Conservation (phyloP, 2,888 invertebrate genomes). For the Epiperipatus broadwayi region DNA sequence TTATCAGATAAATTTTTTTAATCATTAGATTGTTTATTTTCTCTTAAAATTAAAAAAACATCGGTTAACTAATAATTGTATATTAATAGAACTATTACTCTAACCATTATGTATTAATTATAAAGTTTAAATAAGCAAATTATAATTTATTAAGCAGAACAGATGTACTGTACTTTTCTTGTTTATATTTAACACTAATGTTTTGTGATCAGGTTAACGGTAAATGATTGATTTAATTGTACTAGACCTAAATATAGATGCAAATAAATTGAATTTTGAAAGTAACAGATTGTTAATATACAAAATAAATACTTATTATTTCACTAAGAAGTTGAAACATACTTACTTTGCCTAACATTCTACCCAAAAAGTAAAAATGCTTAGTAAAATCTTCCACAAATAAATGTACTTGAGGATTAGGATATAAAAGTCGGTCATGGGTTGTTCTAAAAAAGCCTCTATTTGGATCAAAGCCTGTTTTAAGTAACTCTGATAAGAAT, state of each 20-base stretch:
- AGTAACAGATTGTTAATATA: neutral
- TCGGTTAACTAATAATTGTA: too few species aligned
- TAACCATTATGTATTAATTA: too few species aligned
- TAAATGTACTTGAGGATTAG: conserved; percentile 75
- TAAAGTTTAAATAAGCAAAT: too few species aligned
- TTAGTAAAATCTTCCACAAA: conserved; percentile 63
- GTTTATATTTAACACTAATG: too few species aligned
- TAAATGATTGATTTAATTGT: neutral
- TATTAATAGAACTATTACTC: too few species aligned
- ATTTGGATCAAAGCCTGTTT: conserved; percentile 89
- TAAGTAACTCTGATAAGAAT: conserved; percentile 76
- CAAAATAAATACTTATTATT: conserved; percentile 1
- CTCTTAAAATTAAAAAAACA: too few species aligned
- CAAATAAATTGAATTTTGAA: neutral
- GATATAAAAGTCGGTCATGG: conserved; percentile 78
- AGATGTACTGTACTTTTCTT: too few species aligned
- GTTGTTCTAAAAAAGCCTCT: conserved; percentile 76
- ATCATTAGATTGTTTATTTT: too few species aligned
- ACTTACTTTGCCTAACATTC: conserved; percentile 68
- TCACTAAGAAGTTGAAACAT: too few species aligned
- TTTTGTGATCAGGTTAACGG: too few species aligned
- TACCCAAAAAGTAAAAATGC: conserved; percentile 84
- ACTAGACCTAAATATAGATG: neutral
- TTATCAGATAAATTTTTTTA: too few species aligned
- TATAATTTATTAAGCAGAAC: too few species aligned